These are phyloP conservation scores for Steatocranus sp. DNA, from an alignment of 2,797 vertebrate genomes.

Conservation along the genomic window DNA sequence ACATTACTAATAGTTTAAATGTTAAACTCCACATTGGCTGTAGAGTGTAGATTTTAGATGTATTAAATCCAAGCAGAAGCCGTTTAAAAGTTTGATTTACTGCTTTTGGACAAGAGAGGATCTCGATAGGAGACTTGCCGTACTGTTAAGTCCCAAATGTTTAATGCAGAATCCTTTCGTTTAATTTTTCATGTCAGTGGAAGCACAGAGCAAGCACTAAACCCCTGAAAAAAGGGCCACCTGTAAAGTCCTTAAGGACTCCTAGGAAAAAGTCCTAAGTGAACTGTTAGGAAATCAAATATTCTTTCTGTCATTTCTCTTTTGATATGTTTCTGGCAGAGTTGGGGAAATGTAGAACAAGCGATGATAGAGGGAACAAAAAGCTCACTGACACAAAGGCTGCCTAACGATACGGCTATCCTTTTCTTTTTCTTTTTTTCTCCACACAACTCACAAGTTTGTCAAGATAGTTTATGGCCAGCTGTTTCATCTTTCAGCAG, in stretches of 20 bases:
- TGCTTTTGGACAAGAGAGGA: slow-evolving; percentile 4
- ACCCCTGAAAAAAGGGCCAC: slow-evolving; percentile 33
- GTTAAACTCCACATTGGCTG: slow-evolving; percentile 28
- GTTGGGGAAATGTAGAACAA: slow-evolving; percentile 45
- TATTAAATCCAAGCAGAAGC: slow-evolving; percentile 2
- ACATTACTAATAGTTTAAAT: slow-evolving; percentile 27
- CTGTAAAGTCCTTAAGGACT: slow-evolving; percentile 58
- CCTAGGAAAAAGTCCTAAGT: slow-evolving; percentile 49
- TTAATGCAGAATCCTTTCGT: slow-evolving; percentile 29
- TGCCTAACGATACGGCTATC: slow-evolving; percentile 8
- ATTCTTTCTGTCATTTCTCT: slow-evolving; percentile 47
- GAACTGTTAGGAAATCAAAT: slow-evolving; percentile 61
- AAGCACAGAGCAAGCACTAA: slow-evolving; percentile 43
- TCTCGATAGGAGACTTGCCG: slow-evolving; percentile 6
- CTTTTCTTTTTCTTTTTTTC: slow-evolving; percentile 5
- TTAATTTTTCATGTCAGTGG: slow-evolving; percentile 56
- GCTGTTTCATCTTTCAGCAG: slow-evolving; percentile 68
- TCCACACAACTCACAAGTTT: slow-evolving; percentile 39
- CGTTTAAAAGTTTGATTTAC: slow-evolving; percentile 11
- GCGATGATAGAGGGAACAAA: slow-evolving; percentile 54
- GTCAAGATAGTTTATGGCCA: slow-evolving; percentile 63
- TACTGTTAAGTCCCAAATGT: slow-evolving; percentile 16
- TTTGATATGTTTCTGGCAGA: slow-evolving; percentile 41
- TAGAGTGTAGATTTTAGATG: slow-evolving; percentile 1
- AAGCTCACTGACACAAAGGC: slow-evolving; percentile 46